Percentiles rank a stretch among this genome's conserved stretches.
Evolutionary conservation across 1,140 invertebrate species (phyloP).

Genomic region (Zaprionus africanus): DNA sequence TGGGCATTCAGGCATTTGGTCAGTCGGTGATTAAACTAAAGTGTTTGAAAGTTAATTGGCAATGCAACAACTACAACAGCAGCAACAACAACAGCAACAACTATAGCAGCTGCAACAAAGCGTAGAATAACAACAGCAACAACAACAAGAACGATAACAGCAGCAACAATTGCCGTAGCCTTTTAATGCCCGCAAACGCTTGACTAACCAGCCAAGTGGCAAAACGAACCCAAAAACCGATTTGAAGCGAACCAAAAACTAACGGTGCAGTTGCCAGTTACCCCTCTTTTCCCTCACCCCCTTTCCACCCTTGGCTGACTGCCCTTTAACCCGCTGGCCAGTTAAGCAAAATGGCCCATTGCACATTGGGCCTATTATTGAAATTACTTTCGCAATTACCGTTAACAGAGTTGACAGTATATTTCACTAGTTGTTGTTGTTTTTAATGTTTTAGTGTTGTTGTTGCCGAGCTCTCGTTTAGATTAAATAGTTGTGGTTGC

Average conservation of each 20-base stretch:
- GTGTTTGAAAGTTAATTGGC: conserved; percentile 81
- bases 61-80: conserved; percentile 47
- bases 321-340: conserved; percentile 33
- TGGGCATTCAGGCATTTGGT: conserved; percentile 44
- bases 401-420: conserved; percentile 3
- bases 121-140: conserved; percentile 47
- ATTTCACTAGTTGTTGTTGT: conserved; percentile 1
- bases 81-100: conserved; percentile 14
- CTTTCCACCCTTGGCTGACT: not conserved
- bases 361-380: conserved; percentile 48
- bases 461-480: not conserved
- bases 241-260: conserved; percentile 58
- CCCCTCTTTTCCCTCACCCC: not conserved
- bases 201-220: conserved; percentile 58
- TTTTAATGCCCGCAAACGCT: conserved; percentile 68
- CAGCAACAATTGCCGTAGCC: conserved; percentile 55
- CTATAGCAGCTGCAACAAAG: not conserved
- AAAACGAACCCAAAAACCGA: conserved; percentile 46
- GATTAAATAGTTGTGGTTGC: not conserved
- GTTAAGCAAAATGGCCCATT: conserved; percentile 60
- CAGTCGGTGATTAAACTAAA: conserved; percentile 75
- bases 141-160: conserved; percentile 22
- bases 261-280: conserved; percentile 48
- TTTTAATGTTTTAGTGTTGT: no score
- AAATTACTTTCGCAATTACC: conserved; percentile 7